Conservation (phyloP, 2,797 vertebrate species). For the Chanos chanos region DNA sequence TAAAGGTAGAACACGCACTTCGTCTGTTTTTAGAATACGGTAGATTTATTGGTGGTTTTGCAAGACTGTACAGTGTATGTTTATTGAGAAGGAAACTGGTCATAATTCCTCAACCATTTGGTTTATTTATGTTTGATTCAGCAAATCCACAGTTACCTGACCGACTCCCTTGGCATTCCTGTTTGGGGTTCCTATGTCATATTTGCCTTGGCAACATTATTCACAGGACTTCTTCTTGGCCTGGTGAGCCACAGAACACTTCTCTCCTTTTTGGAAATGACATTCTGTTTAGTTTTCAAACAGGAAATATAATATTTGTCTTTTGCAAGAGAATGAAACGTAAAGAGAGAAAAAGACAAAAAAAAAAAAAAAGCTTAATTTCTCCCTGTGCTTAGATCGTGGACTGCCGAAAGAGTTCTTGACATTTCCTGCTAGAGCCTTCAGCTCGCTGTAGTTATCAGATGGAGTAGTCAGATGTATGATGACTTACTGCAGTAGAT, state of each 20-base stretch:
- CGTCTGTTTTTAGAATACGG: not conserved
- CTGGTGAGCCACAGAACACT: slow-evolving; percentile 69
- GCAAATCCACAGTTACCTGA: slow-evolving; percentile 55
- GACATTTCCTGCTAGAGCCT: slow-evolving; percentile 12
- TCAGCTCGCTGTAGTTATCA: not conserved
- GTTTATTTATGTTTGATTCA: slow-evolving; percentile 12
- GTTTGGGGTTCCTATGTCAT: slow-evolving; percentile 72
- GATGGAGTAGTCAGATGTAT: not conserved
- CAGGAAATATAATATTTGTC: not conserved
- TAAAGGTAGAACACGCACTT: too few relatives aligned
- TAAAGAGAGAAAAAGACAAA: not conserved
- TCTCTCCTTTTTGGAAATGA: not conserved
- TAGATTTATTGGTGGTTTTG: too few relatives aligned
- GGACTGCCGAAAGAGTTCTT: slow-evolving; percentile 5
- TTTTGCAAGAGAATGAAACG: not conserved
- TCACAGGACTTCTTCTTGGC: slow-evolving; percentile 78
- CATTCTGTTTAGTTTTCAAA: slow-evolving; percentile 8
- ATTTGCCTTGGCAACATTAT: slow-evolving; percentile 75
- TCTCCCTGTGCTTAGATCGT: not conserved
- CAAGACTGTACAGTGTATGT: too few relatives aligned
- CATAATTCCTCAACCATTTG: not conserved
- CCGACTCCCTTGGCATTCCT: slow-evolving; percentile 47
- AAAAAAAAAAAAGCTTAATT: not conserved
- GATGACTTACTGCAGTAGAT: slow-evolving; percentile 28
- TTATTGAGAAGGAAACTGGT: not conserved